phyloP scores from a whole-genome alignment of 2,113 vertebrate species.

The Anthoscopus minutus region DNA sequence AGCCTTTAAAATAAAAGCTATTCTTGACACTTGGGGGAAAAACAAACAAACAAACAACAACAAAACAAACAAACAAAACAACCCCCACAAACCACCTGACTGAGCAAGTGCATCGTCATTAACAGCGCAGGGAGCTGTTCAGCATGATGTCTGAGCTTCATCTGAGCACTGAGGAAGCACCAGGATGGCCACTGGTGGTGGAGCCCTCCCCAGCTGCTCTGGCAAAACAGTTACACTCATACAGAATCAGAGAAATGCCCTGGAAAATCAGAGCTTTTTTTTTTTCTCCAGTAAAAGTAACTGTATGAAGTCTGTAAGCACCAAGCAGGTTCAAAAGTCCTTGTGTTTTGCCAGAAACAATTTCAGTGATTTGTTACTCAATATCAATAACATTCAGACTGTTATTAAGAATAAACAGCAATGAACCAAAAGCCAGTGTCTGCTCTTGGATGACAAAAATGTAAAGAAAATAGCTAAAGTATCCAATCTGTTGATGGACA shows the following conservation, averaged over 20 bases:
- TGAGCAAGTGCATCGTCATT: background rate
- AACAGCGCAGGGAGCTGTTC: background rate
- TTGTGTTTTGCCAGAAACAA: background rate
- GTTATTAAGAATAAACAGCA: background rate
- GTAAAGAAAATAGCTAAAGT: background rate
- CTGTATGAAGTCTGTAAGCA: background rate
- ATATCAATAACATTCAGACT: background rate
- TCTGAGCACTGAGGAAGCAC: background rate
- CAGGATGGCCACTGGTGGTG: rapidly evolving
- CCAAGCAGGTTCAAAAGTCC: background rate
- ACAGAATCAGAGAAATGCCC: background rate
- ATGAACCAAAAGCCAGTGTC: background rate
- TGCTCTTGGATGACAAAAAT: background rate
- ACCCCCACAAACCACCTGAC: background rate
- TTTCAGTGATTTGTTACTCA: background rate
- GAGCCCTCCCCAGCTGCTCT: background rate
- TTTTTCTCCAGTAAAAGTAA: background rate
- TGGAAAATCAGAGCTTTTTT: background rate
- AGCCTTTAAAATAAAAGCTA: background rate
- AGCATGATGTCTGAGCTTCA: background rate
- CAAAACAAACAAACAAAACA: background rate
- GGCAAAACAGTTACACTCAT: background rate
- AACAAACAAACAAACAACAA: too few relatives aligned
- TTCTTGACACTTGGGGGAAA: background rate
- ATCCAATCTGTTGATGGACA: background rate